phyloP scores from a whole-genome alignment of 2,113 vertebrate species.

The Syngnathus scovelli region DNA sequence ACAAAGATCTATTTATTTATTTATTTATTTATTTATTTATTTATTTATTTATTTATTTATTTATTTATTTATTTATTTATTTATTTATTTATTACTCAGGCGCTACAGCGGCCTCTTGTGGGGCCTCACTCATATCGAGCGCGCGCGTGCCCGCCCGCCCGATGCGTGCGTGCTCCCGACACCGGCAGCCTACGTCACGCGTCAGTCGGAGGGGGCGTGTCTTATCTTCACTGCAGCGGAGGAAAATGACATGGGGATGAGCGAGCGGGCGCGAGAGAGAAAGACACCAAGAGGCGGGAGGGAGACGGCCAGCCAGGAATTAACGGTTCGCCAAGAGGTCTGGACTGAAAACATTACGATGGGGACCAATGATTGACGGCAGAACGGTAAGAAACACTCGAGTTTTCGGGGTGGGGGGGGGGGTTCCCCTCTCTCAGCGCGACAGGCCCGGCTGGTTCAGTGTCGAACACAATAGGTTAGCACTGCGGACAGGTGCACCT shows the following conservation, averaged over 20 bases:
- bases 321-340: constrained; percentile 51
- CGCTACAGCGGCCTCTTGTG: constrained; percentile 46
- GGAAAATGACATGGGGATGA: constrained; percentile 72
- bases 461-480: constrained; percentile 52
- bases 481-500: constrained; percentile 70
- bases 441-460: constrained; percentile 35
- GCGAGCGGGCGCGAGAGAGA: constrained; percentile 53
- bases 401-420: not conserved
- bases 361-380: constrained; percentile 61
- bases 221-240: constrained; percentile 72
- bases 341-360: constrained; percentile 44
- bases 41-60: too few species aligned
- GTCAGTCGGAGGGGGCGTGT: constrained; percentile 64
- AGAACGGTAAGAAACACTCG: constrained; percentile 59
- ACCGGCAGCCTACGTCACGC: constrained; percentile 57
- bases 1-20: not conserved
- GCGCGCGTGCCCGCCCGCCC: not conserved
- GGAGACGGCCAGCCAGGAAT: constrained; percentile 58
- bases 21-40: too few species aligned
- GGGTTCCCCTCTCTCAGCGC: constrained; percentile 4
- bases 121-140: not conserved
- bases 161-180: not conserved
- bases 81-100: not conserved
- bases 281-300: constrained; percentile 41
- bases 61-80: too few species aligned